Percentiles rank a stretch among this genome's conserved stretches.
Evolutionary conservation across 2,113 vertebrate species (phyloP).

Genomic region (Bubo bubo): DNA sequence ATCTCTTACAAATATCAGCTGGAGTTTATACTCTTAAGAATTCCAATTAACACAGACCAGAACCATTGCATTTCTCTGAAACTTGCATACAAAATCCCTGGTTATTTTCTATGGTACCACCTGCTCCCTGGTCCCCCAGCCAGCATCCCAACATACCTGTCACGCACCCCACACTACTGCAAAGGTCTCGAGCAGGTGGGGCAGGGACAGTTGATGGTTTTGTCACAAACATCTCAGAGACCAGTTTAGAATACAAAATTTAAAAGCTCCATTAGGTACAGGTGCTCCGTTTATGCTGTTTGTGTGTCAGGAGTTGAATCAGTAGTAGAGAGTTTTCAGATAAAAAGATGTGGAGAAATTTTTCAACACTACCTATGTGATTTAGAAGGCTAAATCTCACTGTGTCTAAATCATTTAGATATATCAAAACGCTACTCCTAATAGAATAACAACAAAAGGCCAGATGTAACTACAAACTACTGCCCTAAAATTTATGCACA

Average conservation of each 20-base stretch:
- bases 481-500: conserved; percentile 53
- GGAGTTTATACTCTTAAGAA: neutral
- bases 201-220: neutral
- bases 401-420: neutral
- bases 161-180: accelerated
- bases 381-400: neutral
- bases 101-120: neutral
- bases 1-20: neutral
- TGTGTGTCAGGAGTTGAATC: neutral
- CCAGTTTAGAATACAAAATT: neutral
- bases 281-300: neutral
- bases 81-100: neutral
- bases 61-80: neutral
- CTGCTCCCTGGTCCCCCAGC: neutral
- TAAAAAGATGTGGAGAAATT: neutral
- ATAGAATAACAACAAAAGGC: too few relatives aligned
- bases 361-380: neutral
- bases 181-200: neutral
- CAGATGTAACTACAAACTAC: neutral
- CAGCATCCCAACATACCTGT: accelerated
- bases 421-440: neutral
- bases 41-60: neutral
- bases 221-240: neutral
- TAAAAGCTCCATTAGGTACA: neutral
- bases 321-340: neutral